Evolutionary conservation across 2,113 vertebrate genomes (phyloP).

Genomic region (human (Homo sapiens)): DNA sequence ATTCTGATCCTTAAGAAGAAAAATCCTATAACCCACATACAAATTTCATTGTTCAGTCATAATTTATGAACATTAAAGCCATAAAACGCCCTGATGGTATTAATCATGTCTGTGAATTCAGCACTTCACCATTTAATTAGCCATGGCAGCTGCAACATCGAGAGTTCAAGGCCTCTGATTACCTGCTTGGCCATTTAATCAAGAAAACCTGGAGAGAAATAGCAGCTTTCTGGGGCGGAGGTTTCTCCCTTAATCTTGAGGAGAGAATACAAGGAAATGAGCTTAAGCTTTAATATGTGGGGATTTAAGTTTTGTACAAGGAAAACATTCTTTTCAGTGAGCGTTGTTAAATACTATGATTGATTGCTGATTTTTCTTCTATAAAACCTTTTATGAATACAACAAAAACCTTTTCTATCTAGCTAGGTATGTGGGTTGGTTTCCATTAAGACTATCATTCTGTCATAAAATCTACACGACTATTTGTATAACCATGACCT

Average conservation of each 20-base stretch:
- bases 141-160: slow-evolving; percentile 5
- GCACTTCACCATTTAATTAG: slow-evolving; percentile 55
- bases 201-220: slow-evolving; percentile 49
- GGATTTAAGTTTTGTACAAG: slow-evolving; percentile 21
- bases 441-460: background rate
- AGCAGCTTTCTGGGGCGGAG: background rate
- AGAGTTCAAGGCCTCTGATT: slow-evolving; percentile 47
- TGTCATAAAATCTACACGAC: background rate
- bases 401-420: background rate
- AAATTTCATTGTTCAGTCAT: slow-evolving; percentile 57
- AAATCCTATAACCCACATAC: slow-evolving; percentile 66
- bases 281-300: background rate
- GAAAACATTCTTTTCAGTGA: slow-evolving; percentile 11
- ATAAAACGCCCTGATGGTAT: slow-evolving; percentile 50
- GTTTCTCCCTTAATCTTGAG: background rate
- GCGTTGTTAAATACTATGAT: background rate
- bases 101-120: slow-evolving; percentile 42
- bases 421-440: background rate
- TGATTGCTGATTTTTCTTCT: background rate
- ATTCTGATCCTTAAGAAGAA: slow-evolving; percentile 69
- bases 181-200: slow-evolving; percentile 57
- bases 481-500: background rate
- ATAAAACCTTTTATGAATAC: background rate
- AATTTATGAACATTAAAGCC: slow-evolving; percentile 58
- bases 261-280: slow-evolving; percentile 3